These are phyloP conservation scores for Oncorhynchus tshawytscha DNA, from an alignment of 2,113 vertebrate species.

Conservation along the genomic window DNA sequence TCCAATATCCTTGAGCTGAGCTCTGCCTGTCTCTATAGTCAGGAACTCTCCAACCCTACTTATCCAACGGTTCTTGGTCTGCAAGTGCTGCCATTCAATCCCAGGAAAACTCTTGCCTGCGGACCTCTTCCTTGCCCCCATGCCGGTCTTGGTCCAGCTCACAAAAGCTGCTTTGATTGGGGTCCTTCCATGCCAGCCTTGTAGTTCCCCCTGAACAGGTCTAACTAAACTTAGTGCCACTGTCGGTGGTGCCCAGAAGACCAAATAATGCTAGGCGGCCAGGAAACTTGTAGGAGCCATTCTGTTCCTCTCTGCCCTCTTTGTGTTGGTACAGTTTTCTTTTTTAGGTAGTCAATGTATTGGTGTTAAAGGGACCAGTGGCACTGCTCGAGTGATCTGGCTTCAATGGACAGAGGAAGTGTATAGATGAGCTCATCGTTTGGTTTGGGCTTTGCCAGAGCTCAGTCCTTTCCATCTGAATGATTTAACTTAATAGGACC, in stretches of 20 bases:
- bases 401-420: conserved; percentile 25
- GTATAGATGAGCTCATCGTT: conserved; percentile 47
- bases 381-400: conserved; percentile 26
- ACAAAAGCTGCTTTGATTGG: conserved; percentile 48
- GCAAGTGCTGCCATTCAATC: conserved; percentile 24
- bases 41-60: neutral
- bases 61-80: conserved; percentile 6
- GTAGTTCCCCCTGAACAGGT: conserved; percentile 37
- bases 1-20: neutral
- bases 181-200: conserved; percentile 26
- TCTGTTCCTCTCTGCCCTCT: conserved; percentile 22
- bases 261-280: conserved; percentile 31
- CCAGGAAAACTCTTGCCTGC: conserved; percentile 32
- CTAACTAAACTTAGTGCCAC: conserved; percentile 38
- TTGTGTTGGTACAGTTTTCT: conserved; percentile 18
- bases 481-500: conserved; percentile 47
- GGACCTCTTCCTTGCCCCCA: conserved; percentile 21
- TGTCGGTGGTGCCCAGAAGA: conserved; percentile 24
- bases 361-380: conserved; percentile 18
- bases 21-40: neutral
- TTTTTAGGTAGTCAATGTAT: conserved; percentile 28
- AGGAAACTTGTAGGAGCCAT: conserved; percentile 14
- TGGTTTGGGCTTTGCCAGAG: conserved; percentile 39
- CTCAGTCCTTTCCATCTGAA: conserved; percentile 40
- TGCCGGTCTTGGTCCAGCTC: conserved; percentile 23